Evolutionary conservation across 2,888 invertebrate species (phyloP), one percentile per base, ranked within the genome.

Genomic region (Dryococelus australis): DNA sequence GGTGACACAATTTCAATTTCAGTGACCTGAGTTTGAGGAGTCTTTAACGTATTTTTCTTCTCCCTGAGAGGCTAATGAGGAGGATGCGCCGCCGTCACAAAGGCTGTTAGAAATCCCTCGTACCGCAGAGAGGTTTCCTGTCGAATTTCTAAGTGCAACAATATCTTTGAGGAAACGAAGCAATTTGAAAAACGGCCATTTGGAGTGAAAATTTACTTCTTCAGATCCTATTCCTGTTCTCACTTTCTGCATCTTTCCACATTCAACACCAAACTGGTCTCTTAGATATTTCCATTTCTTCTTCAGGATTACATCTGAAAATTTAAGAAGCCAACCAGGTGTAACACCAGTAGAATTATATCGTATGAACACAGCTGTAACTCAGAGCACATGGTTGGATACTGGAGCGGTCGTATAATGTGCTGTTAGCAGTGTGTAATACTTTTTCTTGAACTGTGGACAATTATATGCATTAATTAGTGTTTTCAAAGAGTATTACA

Each of bases 111-210:
- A n/a, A n/a, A n/a, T n/a, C n/a, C n/a, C n/a, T n/a, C n/a, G n/a
- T n/a, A n/a, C n/a, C n/a, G n/a, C n/a, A n/a, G n/a, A n/a, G n/a
- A n/a, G n/a, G n/a, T n/a, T n/a, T n/a, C n/a, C n/a, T n/a, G n/a
- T n/a, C n/a, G n/a, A n/a, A n/a, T n/a, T n/a, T n/a, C n/a, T n/a
- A n/a, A n/a, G n/a, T n/a, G n/a, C n/a, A n/a, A n/a, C n/a, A n/a
- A n/a, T n/a, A n/a, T n/a, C n/a, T n/a, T n/a, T n/a, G n/a, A n/a
- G n/a, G n/a, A n/a, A n/a, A n/a, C n/a, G n/a, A n/a, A n/a, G n/a
- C n/a, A n/a, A n/a, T n/a, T n/a, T n/a, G n/a, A n/a, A n/a, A n/a
- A 65, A 65, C 24, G 65, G 65, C 65, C 65, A 65, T 65, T 65
- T 65, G 5, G 65, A 65, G 16, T 65, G 65, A 16, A 65, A 65